These are phyloP conservation scores for Siniperca knerii DNA, from an alignment of 2,113 vertebrate species.

Conservation along the genomic window DNA sequence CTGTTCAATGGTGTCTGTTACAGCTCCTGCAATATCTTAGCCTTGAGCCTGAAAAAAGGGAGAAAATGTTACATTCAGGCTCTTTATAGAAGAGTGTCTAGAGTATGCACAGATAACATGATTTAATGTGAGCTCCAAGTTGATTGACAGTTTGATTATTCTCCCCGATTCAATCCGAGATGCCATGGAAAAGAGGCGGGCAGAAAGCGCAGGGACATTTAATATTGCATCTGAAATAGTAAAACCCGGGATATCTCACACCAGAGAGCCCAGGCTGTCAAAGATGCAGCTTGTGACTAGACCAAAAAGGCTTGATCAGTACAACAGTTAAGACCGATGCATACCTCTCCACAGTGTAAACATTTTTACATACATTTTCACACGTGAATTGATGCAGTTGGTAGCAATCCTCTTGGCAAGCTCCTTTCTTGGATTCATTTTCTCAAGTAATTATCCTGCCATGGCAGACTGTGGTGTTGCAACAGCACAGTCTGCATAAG, in stretches of 20 bases:
- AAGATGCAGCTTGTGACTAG: conserved; percentile 64
- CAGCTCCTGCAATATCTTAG: neutral
- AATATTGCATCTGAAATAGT: conserved; percentile 76
- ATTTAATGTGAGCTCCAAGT: neutral
- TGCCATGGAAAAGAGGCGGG: conserved; percentile 57
- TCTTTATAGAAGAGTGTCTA: too few relatives aligned
- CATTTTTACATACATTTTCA: neutral
- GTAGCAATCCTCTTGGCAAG: neutral
- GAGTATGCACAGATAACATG: neutral
- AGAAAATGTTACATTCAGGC: neutral
- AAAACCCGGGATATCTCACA: conserved; percentile 76
- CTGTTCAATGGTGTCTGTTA: accelerated
- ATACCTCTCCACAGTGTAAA: neutral
- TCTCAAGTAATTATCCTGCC: neutral
- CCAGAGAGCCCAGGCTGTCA: conserved; percentile 81
- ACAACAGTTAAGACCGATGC: neutral
- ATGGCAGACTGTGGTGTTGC: neutral
- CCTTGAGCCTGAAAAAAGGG: neutral
- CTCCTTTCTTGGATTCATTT: neutral
- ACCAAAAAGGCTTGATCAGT: neutral
- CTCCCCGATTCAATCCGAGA: conserved; percentile 81
- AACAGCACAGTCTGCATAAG: neutral
- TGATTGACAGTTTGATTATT: conserved; percentile 24
- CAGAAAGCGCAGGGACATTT: conserved; percentile 84
- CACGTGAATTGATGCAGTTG: neutral